phyloP scores from a whole-genome alignment of 92 coral and sea anemone genomes.

The Zoanthus sociatus region DNA sequence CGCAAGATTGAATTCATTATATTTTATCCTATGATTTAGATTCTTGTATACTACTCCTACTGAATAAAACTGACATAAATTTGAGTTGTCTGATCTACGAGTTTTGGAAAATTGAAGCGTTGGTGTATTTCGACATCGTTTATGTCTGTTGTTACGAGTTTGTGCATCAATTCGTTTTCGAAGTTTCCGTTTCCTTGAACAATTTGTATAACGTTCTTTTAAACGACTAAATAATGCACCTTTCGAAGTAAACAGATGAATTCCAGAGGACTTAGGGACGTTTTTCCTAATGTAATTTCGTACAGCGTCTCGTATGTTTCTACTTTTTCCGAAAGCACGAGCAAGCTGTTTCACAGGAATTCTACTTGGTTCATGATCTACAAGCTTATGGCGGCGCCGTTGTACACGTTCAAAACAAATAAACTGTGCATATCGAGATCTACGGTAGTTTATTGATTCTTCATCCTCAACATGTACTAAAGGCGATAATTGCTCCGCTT shows the following conservation, averaged over 20 bases:
- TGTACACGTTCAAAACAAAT: neutral
- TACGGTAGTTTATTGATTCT: neutral
- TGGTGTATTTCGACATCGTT: neutral
- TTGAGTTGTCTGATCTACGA: neutral
- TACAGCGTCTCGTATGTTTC: neutral
- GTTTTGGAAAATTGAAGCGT: neutral
- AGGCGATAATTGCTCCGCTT: neutral
- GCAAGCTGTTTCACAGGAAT: neutral
- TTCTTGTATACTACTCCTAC: neutral
- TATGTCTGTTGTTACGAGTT: neutral
- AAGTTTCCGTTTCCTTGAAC: neutral
- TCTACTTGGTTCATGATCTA: neutral
- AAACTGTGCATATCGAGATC: no score
- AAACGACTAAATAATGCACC: neutral
- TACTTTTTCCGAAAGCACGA: neutral
- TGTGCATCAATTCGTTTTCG: neutral
- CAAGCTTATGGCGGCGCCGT: neutral
- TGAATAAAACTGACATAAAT: neutral
- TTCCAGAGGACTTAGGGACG: neutral
- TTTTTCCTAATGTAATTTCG: neutral
- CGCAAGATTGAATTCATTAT: conserved; percentile 1
- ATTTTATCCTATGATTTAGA: neutral
- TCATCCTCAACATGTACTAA: neutral
- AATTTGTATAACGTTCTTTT: neutral
- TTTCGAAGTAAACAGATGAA: conserved; percentile 3